Conservation (phyloP, 2,113 vertebrate species). For the Austrofundulus limnaeus region DNA sequence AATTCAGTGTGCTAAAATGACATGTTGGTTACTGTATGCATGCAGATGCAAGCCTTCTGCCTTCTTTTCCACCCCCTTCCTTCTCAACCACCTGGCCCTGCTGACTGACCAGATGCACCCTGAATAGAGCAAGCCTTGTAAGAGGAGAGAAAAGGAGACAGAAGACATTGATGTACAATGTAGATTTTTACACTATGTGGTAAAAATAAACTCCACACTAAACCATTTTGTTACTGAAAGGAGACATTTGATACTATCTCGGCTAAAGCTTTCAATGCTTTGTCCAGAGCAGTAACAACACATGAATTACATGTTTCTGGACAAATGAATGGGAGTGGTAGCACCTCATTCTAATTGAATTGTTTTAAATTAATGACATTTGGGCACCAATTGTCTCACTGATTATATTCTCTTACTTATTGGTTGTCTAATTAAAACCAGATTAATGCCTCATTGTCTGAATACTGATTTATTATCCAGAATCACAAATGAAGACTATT, state of each 20-base stretch:
- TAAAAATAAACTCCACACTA: background rate
- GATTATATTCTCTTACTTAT: slow-evolving; percentile 24
- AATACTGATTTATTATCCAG: too few species aligned
- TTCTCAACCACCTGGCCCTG: slow-evolving; percentile 70
- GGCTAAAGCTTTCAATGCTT: too few species aligned
- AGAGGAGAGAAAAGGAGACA: slow-evolving; percentile 36
- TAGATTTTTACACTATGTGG: slow-evolving; percentile 19
- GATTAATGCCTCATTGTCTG: slow-evolving; percentile 38
- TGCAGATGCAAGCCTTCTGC: slow-evolving; percentile 49
- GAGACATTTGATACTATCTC: background rate
- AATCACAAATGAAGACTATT: too few species aligned
- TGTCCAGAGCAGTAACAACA: too few species aligned
- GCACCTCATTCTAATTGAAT: too few species aligned
- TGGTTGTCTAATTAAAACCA: slow-evolving; percentile 44
- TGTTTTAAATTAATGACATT: too few species aligned
- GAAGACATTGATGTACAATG: slow-evolving; percentile 48
- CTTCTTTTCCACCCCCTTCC: slow-evolving; percentile 34
- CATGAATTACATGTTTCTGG: too few species aligned
- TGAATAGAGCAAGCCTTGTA: slow-evolving; percentile 61
- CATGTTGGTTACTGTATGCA: slow-evolving; percentile 38
- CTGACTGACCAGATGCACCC: slow-evolving; percentile 78
- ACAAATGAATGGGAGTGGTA: too few species aligned
- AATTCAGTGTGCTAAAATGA: slow-evolving; percentile 22
- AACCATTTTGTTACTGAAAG: background rate
- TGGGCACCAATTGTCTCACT: background rate